Conservation (phyloP, 1,140 invertebrate species). For the Elysia chlorotica region DNA sequence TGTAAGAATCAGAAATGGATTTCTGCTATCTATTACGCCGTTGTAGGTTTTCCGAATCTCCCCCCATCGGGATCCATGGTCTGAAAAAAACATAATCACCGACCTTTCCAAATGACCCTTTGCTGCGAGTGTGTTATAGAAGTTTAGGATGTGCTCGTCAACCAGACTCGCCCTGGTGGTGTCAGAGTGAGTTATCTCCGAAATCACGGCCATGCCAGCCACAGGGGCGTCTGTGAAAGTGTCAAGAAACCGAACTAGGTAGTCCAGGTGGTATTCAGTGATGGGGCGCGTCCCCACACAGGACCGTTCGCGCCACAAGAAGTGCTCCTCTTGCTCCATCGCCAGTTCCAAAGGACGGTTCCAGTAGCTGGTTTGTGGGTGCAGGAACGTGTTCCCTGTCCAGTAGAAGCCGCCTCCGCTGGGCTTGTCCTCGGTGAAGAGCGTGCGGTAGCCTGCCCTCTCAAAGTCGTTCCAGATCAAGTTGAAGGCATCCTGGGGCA, state of each 20-base stretch:
- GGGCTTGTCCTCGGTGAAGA: background rate
- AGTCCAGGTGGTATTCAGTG: background rate
- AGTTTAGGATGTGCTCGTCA: conserved; percentile 2
- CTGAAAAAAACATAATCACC: background rate
- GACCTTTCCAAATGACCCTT: background rate
- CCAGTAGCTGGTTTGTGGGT: background rate
- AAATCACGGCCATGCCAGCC: background rate
- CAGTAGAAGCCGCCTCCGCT: background rate
- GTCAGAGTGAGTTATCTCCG: background rate
- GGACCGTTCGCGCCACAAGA: background rate
- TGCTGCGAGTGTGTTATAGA: background rate
- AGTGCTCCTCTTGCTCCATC: background rate
- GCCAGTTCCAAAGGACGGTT: background rate
- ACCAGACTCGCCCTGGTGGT: background rate
- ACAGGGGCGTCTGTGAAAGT: background rate
- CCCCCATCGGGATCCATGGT: conserved; percentile 8
- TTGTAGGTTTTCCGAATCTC: background rate
- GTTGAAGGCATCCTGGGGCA: background rate
- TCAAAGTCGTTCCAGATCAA: background rate
- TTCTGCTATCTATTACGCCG: background rate
- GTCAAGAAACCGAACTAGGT: background rate
- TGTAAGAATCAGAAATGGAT: background rate
- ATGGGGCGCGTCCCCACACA: background rate
- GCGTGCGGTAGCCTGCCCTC: conserved; percentile 1
- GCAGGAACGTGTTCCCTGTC: background rate